Percentiles rank a stretch among this genome's conserved stretches.
phyloP scores from a whole-genome alignment of 2,888 invertebrate species.

The Ligdia adustata region DNA sequence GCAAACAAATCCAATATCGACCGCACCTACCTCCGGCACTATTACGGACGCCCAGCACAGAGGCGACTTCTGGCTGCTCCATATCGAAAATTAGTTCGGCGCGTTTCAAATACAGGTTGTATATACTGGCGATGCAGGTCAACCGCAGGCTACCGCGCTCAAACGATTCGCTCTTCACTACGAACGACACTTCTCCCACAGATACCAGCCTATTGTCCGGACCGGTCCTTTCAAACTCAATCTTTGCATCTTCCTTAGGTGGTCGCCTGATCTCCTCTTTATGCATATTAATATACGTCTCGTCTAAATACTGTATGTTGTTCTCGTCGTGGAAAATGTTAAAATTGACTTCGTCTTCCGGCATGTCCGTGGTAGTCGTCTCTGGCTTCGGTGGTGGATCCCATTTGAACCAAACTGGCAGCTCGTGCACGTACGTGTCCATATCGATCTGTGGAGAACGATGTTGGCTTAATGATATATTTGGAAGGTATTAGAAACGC shows the following conservation, averaged over 20 bases:
- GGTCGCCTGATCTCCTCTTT: slow-evolving; percentile 77
- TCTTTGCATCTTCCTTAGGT: slow-evolving; percentile 64
- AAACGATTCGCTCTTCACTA: slow-evolving; percentile 86
- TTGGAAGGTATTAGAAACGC: slow-evolving; percentile 25
- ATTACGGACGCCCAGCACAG: slow-evolving; percentile 88
- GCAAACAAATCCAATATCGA: slow-evolving; percentile 41
- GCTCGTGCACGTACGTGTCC: slow-evolving; percentile 66
- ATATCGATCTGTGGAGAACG: slow-evolving; percentile 68
- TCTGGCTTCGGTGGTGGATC: slow-evolving; percentile 71
- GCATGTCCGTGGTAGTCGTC: slow-evolving; percentile 69
- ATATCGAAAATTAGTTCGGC: slow-evolving; percentile 87
- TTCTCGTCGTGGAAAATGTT: slow-evolving; percentile 76
- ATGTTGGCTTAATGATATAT: neutral
- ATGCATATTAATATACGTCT: slow-evolving; percentile 74
- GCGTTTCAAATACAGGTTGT: slow-evolving; percentile 86
- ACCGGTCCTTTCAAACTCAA: slow-evolving; percentile 66
- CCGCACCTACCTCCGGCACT: slow-evolving; percentile 79
- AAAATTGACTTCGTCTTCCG: slow-evolving; percentile 70
- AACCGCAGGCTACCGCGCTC: slow-evolving; percentile 86
- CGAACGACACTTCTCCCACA: slow-evolving; percentile 82
- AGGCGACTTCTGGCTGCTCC: slow-evolving; percentile 89
- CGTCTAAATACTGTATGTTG: slow-evolving; percentile 76
- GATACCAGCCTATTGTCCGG: slow-evolving; percentile 72
- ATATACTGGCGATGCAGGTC: slow-evolving; percentile 87
- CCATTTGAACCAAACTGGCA: slow-evolving; percentile 79